These are phyloP conservation scores for Dione vanillae DNA, from an alignment of 2,888 invertebrate genomes.

Conservation along the genomic window DNA sequence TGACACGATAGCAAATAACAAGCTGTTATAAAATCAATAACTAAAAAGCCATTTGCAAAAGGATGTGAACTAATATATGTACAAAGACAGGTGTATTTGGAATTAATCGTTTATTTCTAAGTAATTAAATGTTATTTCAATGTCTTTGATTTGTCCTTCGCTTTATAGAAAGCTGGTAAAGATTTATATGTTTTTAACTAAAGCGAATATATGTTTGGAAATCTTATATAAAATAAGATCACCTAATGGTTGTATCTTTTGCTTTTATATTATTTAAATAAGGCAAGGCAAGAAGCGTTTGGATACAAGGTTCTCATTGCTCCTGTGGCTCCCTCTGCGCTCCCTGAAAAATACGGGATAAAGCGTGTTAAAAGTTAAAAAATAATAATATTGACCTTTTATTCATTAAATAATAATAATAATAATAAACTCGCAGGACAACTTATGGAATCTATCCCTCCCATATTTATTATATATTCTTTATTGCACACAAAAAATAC, in stretches of 20 bases:
- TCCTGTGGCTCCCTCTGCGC: too few relatives aligned
- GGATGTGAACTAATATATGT: background rate
- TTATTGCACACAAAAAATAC: too few relatives aligned
- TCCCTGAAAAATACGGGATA: too few relatives aligned
- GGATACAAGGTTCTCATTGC: too few relatives aligned
- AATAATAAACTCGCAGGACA: too few relatives aligned
- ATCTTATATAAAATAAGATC: background rate
- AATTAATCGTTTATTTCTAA: background rate
- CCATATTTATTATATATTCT: too few relatives aligned
- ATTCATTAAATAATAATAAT: too few relatives aligned
- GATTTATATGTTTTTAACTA: background rate
- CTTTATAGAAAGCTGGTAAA: background rate
- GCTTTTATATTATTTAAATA: too few relatives aligned
- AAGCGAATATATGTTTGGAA: background rate
- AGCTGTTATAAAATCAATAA: background rate
- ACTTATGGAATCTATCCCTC: too few relatives aligned
- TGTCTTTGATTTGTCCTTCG: slow-evolving; percentile 24
- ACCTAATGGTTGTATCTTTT: background rate
- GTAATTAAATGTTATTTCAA: background rate
- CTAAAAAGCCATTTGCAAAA: background rate
- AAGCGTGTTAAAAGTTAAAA: too few relatives aligned
- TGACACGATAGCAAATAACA: background rate
- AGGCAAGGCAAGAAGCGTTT: too few relatives aligned
- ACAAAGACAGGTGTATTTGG: slow-evolving; percentile 15
- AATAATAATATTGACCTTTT: too few relatives aligned